Conservation (phyloP, 2,797 vertebrate species). For the Mormyrus proboscirostris region DNA sequence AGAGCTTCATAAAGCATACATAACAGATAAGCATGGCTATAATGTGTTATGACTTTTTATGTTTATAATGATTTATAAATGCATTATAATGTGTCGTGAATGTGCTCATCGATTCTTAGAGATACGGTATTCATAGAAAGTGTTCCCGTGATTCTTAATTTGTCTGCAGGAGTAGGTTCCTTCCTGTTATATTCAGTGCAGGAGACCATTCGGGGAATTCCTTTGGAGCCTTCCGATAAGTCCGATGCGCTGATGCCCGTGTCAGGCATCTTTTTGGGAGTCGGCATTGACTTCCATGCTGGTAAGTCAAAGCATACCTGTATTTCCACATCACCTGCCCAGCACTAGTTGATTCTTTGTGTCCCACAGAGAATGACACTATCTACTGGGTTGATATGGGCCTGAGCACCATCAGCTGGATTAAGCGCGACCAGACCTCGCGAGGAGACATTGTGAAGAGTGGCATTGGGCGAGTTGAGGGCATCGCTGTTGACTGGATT, state of each 20-base stretch:
- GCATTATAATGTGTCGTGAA: neutral
- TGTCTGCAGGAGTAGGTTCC: conserved; percentile 80
- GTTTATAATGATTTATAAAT: neutral
- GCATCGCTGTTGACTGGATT: conserved; percentile 96
- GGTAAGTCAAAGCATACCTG: conserved; percentile 55
- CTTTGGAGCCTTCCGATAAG: conserved; percentile 88
- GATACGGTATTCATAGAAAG: neutral
- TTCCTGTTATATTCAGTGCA: conserved; percentile 95
- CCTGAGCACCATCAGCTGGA: conserved; percentile 91
- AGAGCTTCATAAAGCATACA: neutral
- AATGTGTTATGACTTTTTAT: neutral
- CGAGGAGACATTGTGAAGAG: conserved; percentile 93
- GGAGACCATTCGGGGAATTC: conserved; percentile 91
- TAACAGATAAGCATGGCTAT: neutral
- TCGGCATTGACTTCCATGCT: conserved; percentile 94
- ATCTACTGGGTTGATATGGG: conserved; percentile 99
- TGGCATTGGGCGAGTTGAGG: conserved; percentile 89
- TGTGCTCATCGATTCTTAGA: neutral
- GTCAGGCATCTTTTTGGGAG: conserved; percentile 90
- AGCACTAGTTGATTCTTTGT: neutral
- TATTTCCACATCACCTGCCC: neutral
- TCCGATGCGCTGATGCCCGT: conserved; percentile 91
- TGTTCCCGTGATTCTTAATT: neutral
- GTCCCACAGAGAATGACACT: conserved; percentile 80
- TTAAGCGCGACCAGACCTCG: conserved; percentile 95